Conservation (phyloP, 2,888 invertebrate genomes). For the Polylopha cassiicola region DNA sequence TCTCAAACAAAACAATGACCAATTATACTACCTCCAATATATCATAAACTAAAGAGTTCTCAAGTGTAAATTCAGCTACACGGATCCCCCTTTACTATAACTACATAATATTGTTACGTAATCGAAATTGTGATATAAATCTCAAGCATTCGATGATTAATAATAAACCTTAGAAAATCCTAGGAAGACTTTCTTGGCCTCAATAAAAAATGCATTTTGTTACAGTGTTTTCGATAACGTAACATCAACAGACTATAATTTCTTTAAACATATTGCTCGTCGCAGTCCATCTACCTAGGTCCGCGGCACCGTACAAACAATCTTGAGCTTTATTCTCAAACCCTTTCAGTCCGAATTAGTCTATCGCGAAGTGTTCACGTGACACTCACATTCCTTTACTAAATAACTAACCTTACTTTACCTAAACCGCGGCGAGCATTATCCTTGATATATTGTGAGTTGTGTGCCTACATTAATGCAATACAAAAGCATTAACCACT, state of each 20-base stretch:
- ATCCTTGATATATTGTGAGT: constrained; percentile 3
- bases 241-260: constrained; percentile 8
- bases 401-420: constrained; percentile 12
- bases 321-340: too few relatives aligned
- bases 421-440: constrained; percentile 18
- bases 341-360: constrained; percentile 4
- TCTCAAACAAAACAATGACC: too few relatives aligned
- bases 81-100: constrained; percentile 13
- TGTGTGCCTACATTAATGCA: constrained; percentile 14
- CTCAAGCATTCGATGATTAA: constrained; percentile 9
- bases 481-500: too few relatives aligned
- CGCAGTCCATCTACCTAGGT: constrained; percentile 13
- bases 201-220: constrained; percentile 12
- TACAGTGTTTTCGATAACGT: constrained; percentile 15
- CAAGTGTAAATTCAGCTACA: not conserved
- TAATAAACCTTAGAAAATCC: constrained; percentile 5
- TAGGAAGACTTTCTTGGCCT: constrained; percentile 9
- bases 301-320: too few relatives aligned
- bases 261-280: constrained; percentile 12
- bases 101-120: constrained; percentile 19
- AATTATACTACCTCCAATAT: too few relatives aligned
- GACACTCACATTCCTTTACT: not conserved
- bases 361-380: constrained; percentile 4
- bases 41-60: too few relatives aligned
- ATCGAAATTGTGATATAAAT: constrained; percentile 19